Conservation (phyloP, 2,888 invertebrate species). For the Latrodectus hesperus region DNA sequence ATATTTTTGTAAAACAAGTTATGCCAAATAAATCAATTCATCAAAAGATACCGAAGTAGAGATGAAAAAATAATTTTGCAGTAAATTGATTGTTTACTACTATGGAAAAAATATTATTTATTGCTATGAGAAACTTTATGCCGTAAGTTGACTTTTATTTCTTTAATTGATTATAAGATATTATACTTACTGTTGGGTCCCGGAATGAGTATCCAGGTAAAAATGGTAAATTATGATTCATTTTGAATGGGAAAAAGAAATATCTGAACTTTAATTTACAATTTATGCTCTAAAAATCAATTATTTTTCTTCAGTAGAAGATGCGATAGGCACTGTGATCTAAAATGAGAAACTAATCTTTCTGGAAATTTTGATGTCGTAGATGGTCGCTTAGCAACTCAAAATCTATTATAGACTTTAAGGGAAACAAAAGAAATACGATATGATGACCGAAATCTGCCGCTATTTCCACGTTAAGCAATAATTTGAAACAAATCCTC, state of each 20-base stretch:
- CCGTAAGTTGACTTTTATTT: too few species aligned
- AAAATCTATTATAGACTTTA: neutral
- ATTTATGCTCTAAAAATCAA: neutral
- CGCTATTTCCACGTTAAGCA: too few species aligned
- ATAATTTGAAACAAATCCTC: too few species aligned
- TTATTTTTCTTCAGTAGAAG: neutral
- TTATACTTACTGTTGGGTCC: constrained; percentile 23
- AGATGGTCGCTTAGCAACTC: constrained; percentile 25
- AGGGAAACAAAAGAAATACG: neutral
- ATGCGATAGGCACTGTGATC: neutral
- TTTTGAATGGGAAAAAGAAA: neutral
- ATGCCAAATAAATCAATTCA: too few species aligned
- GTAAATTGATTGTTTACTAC: too few species aligned
- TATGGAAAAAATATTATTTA: too few species aligned
- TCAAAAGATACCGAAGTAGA: too few species aligned
- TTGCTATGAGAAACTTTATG: too few species aligned
- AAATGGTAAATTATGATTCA: constrained; percentile 54
- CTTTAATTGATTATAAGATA: too few species aligned
- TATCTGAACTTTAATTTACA: neutral
- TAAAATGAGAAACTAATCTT: neutral
- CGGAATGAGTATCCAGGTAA: constrained; percentile 56
- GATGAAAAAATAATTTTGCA: too few species aligned
- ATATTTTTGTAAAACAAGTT: too few species aligned
- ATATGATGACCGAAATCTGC: neutral
- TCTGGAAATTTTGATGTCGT: neutral